These are phyloP conservation scores for Lottia scabra DNA, from an alignment of 2,888 invertebrate genomes.

Conservation along the genomic window DNA sequence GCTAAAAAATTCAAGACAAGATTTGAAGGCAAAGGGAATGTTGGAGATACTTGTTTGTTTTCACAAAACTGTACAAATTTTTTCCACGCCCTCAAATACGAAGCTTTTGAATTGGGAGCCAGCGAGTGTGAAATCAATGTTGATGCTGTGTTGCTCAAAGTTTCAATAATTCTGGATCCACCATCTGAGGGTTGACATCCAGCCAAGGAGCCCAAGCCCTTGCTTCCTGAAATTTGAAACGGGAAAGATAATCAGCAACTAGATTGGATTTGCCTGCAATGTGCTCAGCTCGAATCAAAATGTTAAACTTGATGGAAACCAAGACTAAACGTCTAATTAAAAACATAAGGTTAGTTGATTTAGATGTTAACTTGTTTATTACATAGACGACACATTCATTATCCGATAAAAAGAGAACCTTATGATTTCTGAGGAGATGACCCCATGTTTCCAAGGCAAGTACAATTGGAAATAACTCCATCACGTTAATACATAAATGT, in stretches of 20 bases:
- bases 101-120: too few relatives aligned
- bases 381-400: background rate
- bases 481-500: background rate
- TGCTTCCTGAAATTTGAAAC: slow-evolving; percentile 3
- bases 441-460: background rate
- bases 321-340: background rate
- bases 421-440: background rate
- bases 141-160: background rate
- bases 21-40: too few relatives aligned
- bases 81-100: too few relatives aligned
- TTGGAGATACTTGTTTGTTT: too few relatives aligned
- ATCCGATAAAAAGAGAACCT: background rate
- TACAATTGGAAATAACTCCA: slow-evolving; percentile 7
- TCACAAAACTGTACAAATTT: too few relatives aligned
- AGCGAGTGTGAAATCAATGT: too few relatives aligned
- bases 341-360: background rate
- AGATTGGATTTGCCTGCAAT: slow-evolving; percentile 3
- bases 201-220: slow-evolving; percentile 1
- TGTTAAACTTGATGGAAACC: background rate
- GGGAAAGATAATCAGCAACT: background rate
- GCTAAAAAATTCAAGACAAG: too few relatives aligned
- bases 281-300: background rate
- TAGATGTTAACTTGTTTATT: background rate
- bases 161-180: background rate
- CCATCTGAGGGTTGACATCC: background rate